Percentiles rank a stretch among this genome's conserved stretches.
Conservation (phyloP, 2,797 vertebrate genomes). For the Buphagus erythrorhynchus region DNA sequence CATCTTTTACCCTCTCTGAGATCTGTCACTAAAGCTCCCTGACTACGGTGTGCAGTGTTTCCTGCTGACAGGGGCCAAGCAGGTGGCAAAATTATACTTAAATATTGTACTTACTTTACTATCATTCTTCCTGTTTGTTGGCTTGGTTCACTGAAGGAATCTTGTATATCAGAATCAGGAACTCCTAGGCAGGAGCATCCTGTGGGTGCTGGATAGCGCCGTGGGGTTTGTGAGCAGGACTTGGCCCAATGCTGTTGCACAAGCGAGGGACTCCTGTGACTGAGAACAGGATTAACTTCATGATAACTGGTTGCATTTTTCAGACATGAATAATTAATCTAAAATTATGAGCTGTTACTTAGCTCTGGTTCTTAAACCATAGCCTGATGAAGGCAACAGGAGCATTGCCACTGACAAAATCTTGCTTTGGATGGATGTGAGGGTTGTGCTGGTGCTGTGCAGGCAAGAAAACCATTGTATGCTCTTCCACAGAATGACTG, state of each 20-base stretch:
- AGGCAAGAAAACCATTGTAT: not conserved
- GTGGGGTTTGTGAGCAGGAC: rapidly evolving
- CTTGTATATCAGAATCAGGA: not conserved
- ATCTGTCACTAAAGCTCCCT: not conserved
- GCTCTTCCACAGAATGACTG: not conserved
- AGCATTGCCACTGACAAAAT: not conserved
- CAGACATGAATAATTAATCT: not conserved
- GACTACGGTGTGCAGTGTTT: not conserved
- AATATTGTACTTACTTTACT: not conserved
- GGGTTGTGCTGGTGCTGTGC: not conserved
- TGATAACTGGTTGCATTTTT: not conserved
- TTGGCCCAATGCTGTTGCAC: rapidly evolving
- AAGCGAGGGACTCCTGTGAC: not conserved
- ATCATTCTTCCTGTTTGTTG: not conserved
- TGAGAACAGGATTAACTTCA: not conserved
- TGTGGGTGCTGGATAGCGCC: not conserved
- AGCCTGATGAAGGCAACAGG: not conserved
- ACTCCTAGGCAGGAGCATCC: not conserved
- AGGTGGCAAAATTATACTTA: not conserved
- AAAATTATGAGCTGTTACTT: not conserved
- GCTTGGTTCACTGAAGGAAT: not conserved
- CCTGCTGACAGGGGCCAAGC: not conserved
- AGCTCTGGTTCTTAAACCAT: not conserved
- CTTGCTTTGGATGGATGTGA: not conserved
- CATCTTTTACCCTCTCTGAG: not conserved